Base-by-base conservation (phyloP, 1,140 invertebrate species). In the Drosophila athabasca region DNA sequence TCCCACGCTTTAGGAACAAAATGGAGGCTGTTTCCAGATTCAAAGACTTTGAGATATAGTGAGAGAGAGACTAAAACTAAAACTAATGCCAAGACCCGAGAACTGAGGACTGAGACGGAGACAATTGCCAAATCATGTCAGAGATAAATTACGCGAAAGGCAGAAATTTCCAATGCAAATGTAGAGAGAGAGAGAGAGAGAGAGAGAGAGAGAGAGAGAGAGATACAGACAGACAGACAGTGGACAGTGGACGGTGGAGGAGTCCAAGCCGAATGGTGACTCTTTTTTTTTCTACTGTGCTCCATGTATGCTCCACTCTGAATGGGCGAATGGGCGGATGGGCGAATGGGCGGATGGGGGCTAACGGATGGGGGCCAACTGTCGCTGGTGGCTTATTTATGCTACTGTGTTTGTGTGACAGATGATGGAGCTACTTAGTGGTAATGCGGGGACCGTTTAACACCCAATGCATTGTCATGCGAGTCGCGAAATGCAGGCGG, bases 1-100 rank as follows among this genome's bases (percentile, higher is more conserved):
- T 87, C 82, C 82, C 82, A 85, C 82, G 82, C 78, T 87, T 88
- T 65, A 50, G 69, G 15, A 76, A 62, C 61, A 68, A 77, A 74
- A 46, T 69, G 41, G 29, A 60, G 50, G 29, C 51, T 45, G 45
- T 26, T 35, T 44, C 67, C 62, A 49, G 50, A 64, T 58, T 64
- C 49, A 66, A 49, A 24, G 54, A 17, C 29, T 22, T 4, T 11
- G 22, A 58, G 17, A 8, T 17, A 4, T n/a, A 6, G 9, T 19
- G 7, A n/a, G 1, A 35, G 9, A 45, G 26, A 2, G 8, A 11
- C 6, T 39, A 46, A 46, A 26, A 41, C 29, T 7, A 29, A 35
- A 48, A 22, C 6, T 39, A 39, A 48, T 22, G 9, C 6, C n/a
- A 22, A 15, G 17, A 11, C 35, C 35, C 35, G 11, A 41, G 43